Percentiles rank a stretch among this genome's conserved stretches.
These are phyloP conservation scores for Iguana delicatissima DNA, from an alignment of 2,797 vertebrate species.

Conservation along the genomic window DNA sequence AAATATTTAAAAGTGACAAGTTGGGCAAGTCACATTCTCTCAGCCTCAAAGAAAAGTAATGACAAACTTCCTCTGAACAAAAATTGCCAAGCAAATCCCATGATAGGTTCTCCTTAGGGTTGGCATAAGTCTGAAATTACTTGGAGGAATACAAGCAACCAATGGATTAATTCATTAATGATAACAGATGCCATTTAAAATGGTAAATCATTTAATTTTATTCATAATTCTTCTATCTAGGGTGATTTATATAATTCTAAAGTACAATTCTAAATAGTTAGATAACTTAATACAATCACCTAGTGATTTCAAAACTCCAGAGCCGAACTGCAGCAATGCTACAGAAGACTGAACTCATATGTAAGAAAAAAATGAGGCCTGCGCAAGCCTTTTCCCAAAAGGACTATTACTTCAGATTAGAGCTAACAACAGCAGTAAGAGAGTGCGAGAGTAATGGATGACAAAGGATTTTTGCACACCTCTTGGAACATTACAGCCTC, in stretches of 20 bases:
- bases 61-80: too few relatives aligned
- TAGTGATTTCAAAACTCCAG: slow-evolving; percentile 1
- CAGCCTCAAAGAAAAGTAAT: too few relatives aligned
- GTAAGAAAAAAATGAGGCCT: not conserved
- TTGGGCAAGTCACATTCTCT: too few relatives aligned
- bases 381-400: slow-evolving; percentile 37
- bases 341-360: not conserved
- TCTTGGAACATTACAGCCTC: not conserved
- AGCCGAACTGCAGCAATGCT: not conserved
- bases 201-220: slow-evolving; percentile 14
- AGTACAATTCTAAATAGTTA: not conserved
- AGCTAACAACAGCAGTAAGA: slow-evolving; percentile 18
- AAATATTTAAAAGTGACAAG: not conserved
- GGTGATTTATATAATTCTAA: slow-evolving; percentile 26
- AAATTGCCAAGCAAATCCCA: too few relatives aligned
- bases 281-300: slow-evolving; percentile 26
- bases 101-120: too few relatives aligned
- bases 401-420: slow-evolving; percentile 27
- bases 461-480: not conserved
- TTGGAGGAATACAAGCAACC: too few relatives aligned
- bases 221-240: not conserved
- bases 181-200: slow-evolving; percentile 36
- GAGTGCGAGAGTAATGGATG: slow-evolving; percentile 39
- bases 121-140: too few relatives aligned
- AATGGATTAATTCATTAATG: not conserved